Base-by-base conservation (phyloP, 2,888 invertebrate genomes). In the Drosophila multiciliata region DNA sequence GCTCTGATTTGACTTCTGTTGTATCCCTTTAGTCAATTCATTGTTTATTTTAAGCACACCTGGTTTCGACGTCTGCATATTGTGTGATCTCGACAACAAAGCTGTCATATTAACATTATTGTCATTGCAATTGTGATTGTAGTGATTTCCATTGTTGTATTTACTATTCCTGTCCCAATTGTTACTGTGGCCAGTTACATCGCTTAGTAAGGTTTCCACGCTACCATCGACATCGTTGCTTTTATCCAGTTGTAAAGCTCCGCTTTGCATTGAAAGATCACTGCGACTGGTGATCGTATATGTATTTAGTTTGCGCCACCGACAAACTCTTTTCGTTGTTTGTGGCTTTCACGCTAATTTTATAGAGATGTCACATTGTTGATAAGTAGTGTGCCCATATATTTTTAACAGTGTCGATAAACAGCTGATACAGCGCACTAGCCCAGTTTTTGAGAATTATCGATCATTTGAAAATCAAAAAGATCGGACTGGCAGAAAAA, bases 1-100 rank as follows among this genome's bases (percentile, higher is more conserved):
- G 66, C 61, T 50, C 29, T 77, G 86, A 61, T 80, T 80, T 20
- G 57, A n/a, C 60, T 80, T 83, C 2, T 88, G 85, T 9, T 67
- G 38, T n/a, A 82, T 60, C 3, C 74, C 82, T 63, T 84, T 87
- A 49, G 61, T 55, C 71, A 78, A 61, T 33, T 87, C 86, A 66
- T 72, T 77, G 75, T 77, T 77, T 55, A 75, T 53, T 67, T 68
- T 77, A 29, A 86, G 83, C 61, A 87, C 66, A 64, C 70, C 69
- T 32, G 63, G 53, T 58, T 67, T 75, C 3, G 64, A 36, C 7
- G 71, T 35, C 32, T 68, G 65, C 65, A 70, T 72, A 29, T 77
- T 59, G 40, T 62, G 50, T n/a, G 58, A 42, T 59, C 52, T 60
- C 6, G 67, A 52, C 80, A 76, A 65, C 49, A 72, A 35, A 3